Conservation (phyloP, 2,113 vertebrate species). For the Scalopus aquaticus region DNA sequence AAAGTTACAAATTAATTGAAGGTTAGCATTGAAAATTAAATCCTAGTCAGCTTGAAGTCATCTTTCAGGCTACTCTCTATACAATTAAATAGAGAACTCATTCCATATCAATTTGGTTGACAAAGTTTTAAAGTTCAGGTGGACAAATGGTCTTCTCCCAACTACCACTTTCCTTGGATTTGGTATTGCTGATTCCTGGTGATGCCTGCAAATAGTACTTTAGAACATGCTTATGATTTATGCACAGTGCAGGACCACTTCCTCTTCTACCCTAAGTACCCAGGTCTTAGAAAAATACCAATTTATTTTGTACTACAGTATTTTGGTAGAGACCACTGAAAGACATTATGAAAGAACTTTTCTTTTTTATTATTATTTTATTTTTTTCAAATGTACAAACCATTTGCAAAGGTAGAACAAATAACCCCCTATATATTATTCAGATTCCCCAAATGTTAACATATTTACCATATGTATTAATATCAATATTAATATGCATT, state of each 20-base stretch:
- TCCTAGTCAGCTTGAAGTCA: conserved; percentile 86
- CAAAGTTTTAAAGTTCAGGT: conserved; percentile 78
- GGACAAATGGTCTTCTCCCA: conserved; percentile 76
- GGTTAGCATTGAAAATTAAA: conserved; percentile 89
- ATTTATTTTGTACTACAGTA: neutral
- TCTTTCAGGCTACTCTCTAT: conserved; percentile 83
- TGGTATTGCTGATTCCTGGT: conserved; percentile 49
- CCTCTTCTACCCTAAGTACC: neutral
- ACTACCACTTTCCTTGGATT: conserved; percentile 50
- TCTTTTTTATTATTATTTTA: neutral
- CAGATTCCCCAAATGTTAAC: conserved; percentile 23
- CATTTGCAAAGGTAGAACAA: conserved; percentile 31
- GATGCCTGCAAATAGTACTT: neutral
- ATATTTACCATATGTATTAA: conserved; percentile 49
- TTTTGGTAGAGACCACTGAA: conserved; percentile 38
- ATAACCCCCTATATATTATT: neutral
- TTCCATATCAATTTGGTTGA: conserved; percentile 73
- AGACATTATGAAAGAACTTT: neutral
- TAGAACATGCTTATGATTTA: neutral
- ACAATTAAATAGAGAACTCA: conserved; percentile 83
- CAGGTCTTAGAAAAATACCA: conserved; percentile 39
- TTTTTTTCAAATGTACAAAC: neutral
- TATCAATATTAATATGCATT: conserved; percentile 42
- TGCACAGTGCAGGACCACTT: neutral
- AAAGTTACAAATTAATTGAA: conserved; percentile 91